Evolutionary conservation across 2,888 invertebrate species (phyloP).

Genomic region (Lepeophtheirus nordmannii): DNA sequence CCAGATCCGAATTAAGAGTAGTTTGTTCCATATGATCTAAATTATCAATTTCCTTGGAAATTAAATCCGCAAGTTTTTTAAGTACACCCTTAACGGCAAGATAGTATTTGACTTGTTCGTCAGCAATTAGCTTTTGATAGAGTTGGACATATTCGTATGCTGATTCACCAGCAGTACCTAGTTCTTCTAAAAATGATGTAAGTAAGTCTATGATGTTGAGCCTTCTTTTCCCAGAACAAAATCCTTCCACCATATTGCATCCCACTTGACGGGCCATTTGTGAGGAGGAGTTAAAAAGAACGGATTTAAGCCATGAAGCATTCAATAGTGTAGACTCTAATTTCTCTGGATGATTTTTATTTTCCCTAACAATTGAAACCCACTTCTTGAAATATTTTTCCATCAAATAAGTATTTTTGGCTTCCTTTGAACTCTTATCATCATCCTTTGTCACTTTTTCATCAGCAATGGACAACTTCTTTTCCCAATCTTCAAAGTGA

Average conservation of each 20-base stretch:
- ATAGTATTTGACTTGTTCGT: conserved; percentile 83
- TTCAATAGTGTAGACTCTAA: conserved; percentile 33
- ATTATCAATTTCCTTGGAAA: conserved; percentile 74
- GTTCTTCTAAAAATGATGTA: conserved; percentile 69
- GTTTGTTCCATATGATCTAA: conserved; percentile 77
- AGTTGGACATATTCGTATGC: conserved; percentile 76
- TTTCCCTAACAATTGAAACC: conserved; percentile 35
- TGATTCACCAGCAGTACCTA: conserved; percentile 74
- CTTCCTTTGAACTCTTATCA: conserved; percentile 30
- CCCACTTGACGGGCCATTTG: conserved; percentile 72
- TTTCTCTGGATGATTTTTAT: conserved; percentile 6
- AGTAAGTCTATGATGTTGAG: conserved; percentile 60
- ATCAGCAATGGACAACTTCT: conserved; percentile 32
- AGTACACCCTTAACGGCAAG: conserved; percentile 72
- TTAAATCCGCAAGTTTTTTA: conserved; percentile 61
- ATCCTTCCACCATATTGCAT: conserved; percentile 66
- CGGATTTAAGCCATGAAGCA: conserved; percentile 73
- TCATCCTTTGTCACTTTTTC: background rate
- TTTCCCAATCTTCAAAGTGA: conserved; percentile 55
- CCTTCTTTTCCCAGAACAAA: conserved; percentile 14
- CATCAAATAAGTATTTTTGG: conserved; percentile 44
- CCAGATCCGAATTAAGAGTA: conserved; percentile 78
- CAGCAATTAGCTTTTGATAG: conserved; percentile 58
- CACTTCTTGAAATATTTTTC: conserved; percentile 61
- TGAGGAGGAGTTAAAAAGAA: conserved; percentile 79